A percentile compares a stretch with the other conserved stretches of the same genome.
phyloP scores from a whole-genome alignment of 2,888 invertebrate genomes.

The Dendrolimus pini region DNA sequence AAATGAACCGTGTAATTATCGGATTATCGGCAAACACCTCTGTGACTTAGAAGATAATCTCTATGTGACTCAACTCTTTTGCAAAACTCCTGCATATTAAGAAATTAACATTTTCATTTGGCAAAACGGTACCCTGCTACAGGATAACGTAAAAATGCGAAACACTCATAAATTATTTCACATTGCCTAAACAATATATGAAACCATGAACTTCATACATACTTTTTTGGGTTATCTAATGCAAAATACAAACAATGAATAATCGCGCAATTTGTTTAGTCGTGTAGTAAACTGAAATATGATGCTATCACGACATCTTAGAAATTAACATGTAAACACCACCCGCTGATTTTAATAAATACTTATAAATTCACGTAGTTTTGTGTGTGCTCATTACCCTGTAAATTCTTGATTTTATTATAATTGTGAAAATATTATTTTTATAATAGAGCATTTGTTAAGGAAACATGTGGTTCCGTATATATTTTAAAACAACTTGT shows the following conservation, averaged over 20 bases:
- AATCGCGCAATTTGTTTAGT: not conserved
- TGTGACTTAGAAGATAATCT: no score
- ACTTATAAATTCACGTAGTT: not conserved
- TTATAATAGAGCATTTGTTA: not conserved
- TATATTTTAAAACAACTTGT: not conserved
- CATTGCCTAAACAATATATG: no score
- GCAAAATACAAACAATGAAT: not conserved
- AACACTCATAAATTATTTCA: no score
- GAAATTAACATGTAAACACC: not conserved
- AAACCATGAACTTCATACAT: no score
- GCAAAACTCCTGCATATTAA: no score
- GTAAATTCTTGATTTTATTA: not conserved
- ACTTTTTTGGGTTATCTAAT: no score
- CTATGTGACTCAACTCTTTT: no score
- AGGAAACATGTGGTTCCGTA: not conserved
- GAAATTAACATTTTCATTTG: no score
- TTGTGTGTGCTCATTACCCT: not conserved
- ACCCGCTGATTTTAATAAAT: not conserved
- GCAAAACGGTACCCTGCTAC: no score
- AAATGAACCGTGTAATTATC: no score
- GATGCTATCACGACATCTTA: not conserved
- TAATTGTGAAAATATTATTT: constrained; percentile 15
- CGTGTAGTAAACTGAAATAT: not conserved
- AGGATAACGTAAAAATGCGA: no score
- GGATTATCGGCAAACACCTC: no score